Evolutionary conservation across 2,888 invertebrate species (phyloP).

Genomic region (Coecobrya sp.): DNA sequence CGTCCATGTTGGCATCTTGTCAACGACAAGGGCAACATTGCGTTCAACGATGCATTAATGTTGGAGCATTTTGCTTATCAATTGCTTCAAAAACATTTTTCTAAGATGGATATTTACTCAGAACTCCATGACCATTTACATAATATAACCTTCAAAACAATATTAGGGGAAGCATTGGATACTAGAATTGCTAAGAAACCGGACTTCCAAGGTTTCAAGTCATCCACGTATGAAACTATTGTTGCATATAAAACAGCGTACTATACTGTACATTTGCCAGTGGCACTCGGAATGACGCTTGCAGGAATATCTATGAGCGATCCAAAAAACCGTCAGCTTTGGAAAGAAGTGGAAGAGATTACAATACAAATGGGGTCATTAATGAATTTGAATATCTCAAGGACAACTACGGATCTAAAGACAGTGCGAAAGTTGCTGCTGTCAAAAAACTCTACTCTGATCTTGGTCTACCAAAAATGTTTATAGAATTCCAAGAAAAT

Average conservation of each 20-base stretch:
- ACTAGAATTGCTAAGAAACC: slow-evolving; percentile 87
- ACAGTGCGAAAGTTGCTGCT: no score
- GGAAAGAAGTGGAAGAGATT: slow-evolving; percentile 95
- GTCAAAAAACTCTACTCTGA: no score
- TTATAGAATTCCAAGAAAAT: no score
- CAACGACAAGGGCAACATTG: slow-evolving; percentile 91
- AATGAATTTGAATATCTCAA: no score
- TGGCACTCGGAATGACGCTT: slow-evolving; percentile 89
- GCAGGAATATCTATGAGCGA: slow-evolving; percentile 81
- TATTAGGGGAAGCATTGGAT: slow-evolving; percentile 89
- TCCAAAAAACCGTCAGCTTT: slow-evolving; percentile 92
- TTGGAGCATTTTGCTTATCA: slow-evolving; percentile 90
- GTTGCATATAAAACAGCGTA: slow-evolving; percentile 97
- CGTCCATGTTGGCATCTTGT: slow-evolving; percentile 93
- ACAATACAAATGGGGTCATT: slow-evolving; percentile 97
- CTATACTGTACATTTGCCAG: slow-evolving; percentile 97
- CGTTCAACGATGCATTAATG: slow-evolving; percentile 95
- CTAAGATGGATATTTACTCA: no score
- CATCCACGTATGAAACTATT: slow-evolving; percentile 95
- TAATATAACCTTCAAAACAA: slow-evolving; percentile 88
- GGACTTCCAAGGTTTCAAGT: slow-evolving; percentile 88
- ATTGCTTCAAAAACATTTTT: slow-evolving; percentile 88
- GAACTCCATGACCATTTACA: slow-evolving; percentile 88
- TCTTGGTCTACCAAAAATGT: no score
- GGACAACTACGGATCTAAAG: no score